Evolutionary conservation across 2,888 invertebrate species (phyloP), one percentile per base, ranked within the genome.

Genomic region (Agrenia bidenticulata): DNA sequence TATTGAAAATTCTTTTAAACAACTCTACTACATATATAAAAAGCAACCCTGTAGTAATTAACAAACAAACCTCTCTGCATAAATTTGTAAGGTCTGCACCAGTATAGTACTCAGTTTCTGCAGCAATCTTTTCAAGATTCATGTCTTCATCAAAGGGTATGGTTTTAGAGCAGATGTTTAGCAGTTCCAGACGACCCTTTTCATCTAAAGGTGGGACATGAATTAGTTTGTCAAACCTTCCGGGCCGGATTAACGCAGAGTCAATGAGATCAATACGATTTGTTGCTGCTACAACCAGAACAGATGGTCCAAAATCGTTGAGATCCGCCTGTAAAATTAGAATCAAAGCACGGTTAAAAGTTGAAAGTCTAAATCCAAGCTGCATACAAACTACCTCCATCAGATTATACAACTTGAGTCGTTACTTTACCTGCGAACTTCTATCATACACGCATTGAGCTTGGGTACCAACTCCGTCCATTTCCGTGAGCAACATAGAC

Each of bases 251-350:
- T 9, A 87, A 77, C 0, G 87, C 87, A 57, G 83, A 81, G 73
- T 87, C 87, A 41, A 87, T 78, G 78, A 85, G 81, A 72, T 87
- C 85, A 0, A 86, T 86, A 11, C 86, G 81, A 79, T 87, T 87
- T 45, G 87, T 87, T 9, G 87, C 87, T 2, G 84, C 87, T 27
- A 87, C 83, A 1, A 87, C 84, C 2, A 87, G 78, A 1, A 85
- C 84, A 50, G 81, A 42, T 17, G 69, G 70, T 13, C 67, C 66
- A 27, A 67, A 65, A 42, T 11, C 19, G 45, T 54, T 64, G 26
- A 49, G 49, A 32, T 50, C n/a, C 13, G 51, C 17, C 55, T 55
- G n/a, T 15, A 55, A 55, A 17, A 26, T 45, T 45, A 32, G 32
- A 32, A 32, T 32, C 4, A 32, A 32, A 7, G 11, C 5, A 32